Conservation (phyloP, 1,140 invertebrate genomes). For the Aplysia californica region DNA sequence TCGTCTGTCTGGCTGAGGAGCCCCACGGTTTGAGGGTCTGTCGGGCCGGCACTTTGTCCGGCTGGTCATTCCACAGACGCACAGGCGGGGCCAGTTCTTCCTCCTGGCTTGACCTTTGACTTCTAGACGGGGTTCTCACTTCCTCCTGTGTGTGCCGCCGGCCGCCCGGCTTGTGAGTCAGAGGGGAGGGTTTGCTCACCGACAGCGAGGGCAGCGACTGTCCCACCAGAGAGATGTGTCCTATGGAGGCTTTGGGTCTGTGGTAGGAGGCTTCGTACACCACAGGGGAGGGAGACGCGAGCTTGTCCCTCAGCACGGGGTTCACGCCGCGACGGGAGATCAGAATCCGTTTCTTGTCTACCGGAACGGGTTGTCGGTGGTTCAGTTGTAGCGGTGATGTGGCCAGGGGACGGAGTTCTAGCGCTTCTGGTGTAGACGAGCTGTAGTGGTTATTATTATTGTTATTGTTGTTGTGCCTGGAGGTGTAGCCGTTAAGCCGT, state of each 20-base stretch:
- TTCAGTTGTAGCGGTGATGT: too few relatives aligned
- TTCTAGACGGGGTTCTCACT: neutral
- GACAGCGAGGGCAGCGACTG: neutral
- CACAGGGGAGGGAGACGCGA: neutral
- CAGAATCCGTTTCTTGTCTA: neutral
- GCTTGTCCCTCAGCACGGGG: neutral
- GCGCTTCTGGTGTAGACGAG: too few relatives aligned
- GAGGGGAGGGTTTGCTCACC: neutral
- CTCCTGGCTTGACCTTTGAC: neutral
- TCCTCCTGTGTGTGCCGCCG: neutral
- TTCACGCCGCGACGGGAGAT: neutral
- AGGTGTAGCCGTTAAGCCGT: neutral
- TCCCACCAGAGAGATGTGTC: neutral
- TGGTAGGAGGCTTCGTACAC: neutral
- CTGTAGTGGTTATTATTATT: too few relatives aligned
- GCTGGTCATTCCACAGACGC: too few relatives aligned
- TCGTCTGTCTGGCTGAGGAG: neutral
- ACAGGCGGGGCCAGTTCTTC: neutral
- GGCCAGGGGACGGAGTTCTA: too few relatives aligned
- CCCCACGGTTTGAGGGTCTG: neutral
- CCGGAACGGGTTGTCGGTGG: too few relatives aligned
- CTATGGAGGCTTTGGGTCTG: neutral
- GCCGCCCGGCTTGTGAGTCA: neutral
- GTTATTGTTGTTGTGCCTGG: neutral
- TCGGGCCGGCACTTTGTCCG: too few relatives aligned